Base-by-base conservation (phyloP, 1,140 invertebrate genomes). In the Neodiprion lecontei region DNA sequence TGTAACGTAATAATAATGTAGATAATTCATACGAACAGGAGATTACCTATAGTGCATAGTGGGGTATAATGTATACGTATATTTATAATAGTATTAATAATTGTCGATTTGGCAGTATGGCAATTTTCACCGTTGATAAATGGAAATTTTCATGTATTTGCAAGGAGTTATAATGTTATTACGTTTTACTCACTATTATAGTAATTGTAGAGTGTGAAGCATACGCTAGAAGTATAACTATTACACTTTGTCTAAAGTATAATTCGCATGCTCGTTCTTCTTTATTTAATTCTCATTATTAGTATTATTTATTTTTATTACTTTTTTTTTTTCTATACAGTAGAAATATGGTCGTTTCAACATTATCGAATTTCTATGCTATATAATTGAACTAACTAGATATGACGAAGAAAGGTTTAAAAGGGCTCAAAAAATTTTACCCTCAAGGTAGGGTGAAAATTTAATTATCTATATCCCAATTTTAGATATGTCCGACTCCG, bases 81-180 rank as follows among this genome's bases (percentile, higher is more conserved):
- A 61, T 61, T 61, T 12, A 14, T 84, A 40, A 84, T 78, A 84
- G 82, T 79, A 78, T 81, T 81, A 81, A 82, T 84, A 88, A 86
- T 88, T 87, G 82, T 88, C 86, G 82, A 86, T 88, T 88, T 88
- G 87, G 87, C 87, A 88, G 87, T 88, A 87, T 85, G 84, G 85
- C 81, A 87, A 85, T 87, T 84, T 85, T 83, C 79, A 61, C 81
- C 83, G 73, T 86, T 76, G 80, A 80, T 83, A 81, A 83, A 81
- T 77, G 80, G 77, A 82, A 82, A 81, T 79, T 83, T 82, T 80
- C 75, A 81, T 79, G 73, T 69, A 17, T 73, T 47, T 23, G 69
- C 61, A 48, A 50, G 61, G 69, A 17, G 61, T 50, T 71, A 14
- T 71, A 21, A 71, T 21, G 49, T 71, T 7, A 40, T 71, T 49